Evolutionary conservation across 2,113 vertebrate species (phyloP), one percentile per base, ranked within the genome.

Genomic region (Pterocles gutturalis): DNA sequence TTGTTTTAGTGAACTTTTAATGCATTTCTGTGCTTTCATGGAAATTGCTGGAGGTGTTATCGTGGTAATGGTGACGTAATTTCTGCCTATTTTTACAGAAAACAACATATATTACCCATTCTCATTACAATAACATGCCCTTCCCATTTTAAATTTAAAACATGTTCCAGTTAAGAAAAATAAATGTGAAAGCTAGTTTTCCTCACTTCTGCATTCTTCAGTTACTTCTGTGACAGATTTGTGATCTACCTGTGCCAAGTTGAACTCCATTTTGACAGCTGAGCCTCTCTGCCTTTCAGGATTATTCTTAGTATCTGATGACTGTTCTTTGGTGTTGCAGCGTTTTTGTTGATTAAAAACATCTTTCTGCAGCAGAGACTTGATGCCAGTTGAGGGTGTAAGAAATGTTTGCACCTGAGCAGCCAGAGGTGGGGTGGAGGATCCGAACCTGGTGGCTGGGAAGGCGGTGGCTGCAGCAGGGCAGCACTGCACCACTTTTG

Each of bases 101-200:
- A 81, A 81, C 13, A 41, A 48, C 43, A 41, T 71, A n/a, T 46
- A 81, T 79, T 41, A 48, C 24, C 31, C 48, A 38, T 76, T 57
- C 43, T 29, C 19, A 25, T 81, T 93, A 29, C 26, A 80, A 17
- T 76, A 84, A 49, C 20, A 64, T 48, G 38, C 8, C 36, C 20
- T 80, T 93, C 46, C 28, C 24, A 25, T 84, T 91, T 95, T 33
- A 79, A 91, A 71, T 80, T 41, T 38, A 61, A 84, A 88, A 43
- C 19, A 24, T 28, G 33, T 17, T 53, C 19, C 71, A 45, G 21
- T 75, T 81, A 80, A 80, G 58, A 46, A 80, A 70, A 78, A 45
- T 34, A 80, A 87, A 79, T 61, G 51, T 31, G 33, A 34, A 57
- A 72, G 33, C 48, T 62, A 45, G 13, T 76, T 82, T 58, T 69